Evolutionary conservation across 2,888 invertebrate species (phyloP), one percentile per base, ranked within the genome.

Genomic region (Polietes domitor): DNA sequence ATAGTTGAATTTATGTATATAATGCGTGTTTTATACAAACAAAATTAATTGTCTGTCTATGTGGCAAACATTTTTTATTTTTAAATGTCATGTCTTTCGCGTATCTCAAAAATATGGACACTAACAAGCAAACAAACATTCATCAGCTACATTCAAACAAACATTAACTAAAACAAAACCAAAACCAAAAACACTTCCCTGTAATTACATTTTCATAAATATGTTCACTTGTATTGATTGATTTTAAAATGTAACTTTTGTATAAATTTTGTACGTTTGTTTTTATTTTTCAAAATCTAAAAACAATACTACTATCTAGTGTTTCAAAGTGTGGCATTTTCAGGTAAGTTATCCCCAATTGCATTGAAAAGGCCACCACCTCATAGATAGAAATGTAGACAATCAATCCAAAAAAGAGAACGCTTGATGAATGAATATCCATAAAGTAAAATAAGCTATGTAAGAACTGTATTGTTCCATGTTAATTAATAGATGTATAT

Each of bases 241-340:
- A 47, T n/a, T 47, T 32, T n/a, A 12, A 24, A 58, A 55, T 83
- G 73, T 82, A 81, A 78, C 61, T 89, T 90, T 89, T 89, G 89
- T 87, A 91, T 90, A 88, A 90, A 90, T 90, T 90, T 91, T 89
- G 90, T 91, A 89, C 90, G 90, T 89, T 88, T 90, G 89, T 89
- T 84, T 91, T 91, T 92, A 90, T 81, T 70, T 84, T 81, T 84
- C 73, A 73, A 79, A 65, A 26, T 76, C 88, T 87, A 90, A 79
- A 53, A 41, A 55, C 24, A 74, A 50, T 50, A 61, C 72, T 71
- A 91, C 89, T 89, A 90, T 92, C 88, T 95, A 97, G 97, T 97
- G 97, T 97, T 97, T 96, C 97, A 97, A 96, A 97, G 96, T 94
- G 97, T 97, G 96, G 97, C 97, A 93, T 97, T 97, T 95, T 97